Conservation (phyloP, 2,888 invertebrate genomes). For the Oligia strigilis region DNA sequence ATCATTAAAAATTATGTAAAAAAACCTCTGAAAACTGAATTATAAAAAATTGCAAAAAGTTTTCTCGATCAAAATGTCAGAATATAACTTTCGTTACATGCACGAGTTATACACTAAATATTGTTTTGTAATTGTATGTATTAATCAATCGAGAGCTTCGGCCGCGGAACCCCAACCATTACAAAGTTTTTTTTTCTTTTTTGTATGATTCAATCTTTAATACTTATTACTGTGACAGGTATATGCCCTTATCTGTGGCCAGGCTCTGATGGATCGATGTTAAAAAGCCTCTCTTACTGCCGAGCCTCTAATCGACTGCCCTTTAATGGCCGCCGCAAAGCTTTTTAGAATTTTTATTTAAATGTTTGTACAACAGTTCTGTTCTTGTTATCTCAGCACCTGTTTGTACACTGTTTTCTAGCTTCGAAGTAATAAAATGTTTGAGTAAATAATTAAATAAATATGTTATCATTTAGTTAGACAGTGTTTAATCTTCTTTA, state of each 20-base stretch:
- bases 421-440: slow-evolving; percentile 51
- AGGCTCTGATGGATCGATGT: slow-evolving; percentile 86
- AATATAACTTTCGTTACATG: not conserved
- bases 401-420: slow-evolving; percentile 58
- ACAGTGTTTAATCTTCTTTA: slow-evolving; percentile 21
- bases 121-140: slow-evolving; percentile 33
- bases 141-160: slow-evolving; percentile 50
- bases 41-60: not conserved
- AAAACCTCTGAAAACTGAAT: not conserved
- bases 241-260: slow-evolving; percentile 83
- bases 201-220: slow-evolving; percentile 79
- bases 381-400: slow-evolving; percentile 63
- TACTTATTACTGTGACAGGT: slow-evolving; percentile 86
- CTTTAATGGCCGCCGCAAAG: slow-evolving; percentile 79
- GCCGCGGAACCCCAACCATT: slow-evolving; percentile 70
- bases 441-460: slow-evolving; percentile 49
- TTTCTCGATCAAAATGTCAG: not conserved
- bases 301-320: slow-evolving; percentile 80
- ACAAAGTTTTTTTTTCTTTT: slow-evolving; percentile 68
- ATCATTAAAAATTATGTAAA: not conserved
- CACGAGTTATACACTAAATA: slow-evolving; percentile 13
- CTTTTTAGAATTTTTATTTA: slow-evolving; percentile 74
- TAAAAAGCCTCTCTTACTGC: slow-evolving; percentile 82
- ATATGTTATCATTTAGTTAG: slow-evolving; percentile 48
- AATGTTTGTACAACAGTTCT: slow-evolving; percentile 68